Evolutionary conservation across 2,888 invertebrate species (phyloP).

Genomic region (Sympetrum striolatum): DNA sequence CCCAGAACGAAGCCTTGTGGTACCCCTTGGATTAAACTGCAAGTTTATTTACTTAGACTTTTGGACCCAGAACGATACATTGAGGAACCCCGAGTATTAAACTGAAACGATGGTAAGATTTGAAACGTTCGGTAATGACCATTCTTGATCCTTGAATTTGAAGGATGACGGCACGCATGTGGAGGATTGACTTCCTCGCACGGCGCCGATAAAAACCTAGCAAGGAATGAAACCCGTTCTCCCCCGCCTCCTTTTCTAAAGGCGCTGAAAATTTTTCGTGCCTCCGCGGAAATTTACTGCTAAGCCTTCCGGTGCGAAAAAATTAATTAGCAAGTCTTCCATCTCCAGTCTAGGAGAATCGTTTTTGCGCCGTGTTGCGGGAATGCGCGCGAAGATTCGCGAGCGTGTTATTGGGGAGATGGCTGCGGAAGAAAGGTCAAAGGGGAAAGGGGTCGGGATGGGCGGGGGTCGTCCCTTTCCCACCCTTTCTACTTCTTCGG

Average conservation of each 20-base stretch:
- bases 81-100: not conserved
- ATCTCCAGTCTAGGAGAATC: not conserved
- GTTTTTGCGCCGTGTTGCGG: not conserved
- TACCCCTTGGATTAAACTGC: not conserved
- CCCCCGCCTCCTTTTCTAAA: not conserved
- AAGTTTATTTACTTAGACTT: too few relatives aligned
- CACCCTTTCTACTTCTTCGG: not conserved
- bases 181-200: not conserved
- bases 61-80: not conserved
- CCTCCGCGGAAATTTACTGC: not conserved
- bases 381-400: not conserved
- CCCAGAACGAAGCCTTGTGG: not conserved
- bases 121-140: not conserved
- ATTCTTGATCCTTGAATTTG: conserved; percentile 1
- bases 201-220: not conserved
- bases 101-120: not conserved
- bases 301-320: conserved; percentile 5
- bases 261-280: not conserved
- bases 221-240: not conserved
- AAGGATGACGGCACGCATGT: not conserved
- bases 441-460: not conserved
- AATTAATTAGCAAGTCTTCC: conserved; percentile 5
- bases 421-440: not conserved
- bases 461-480: not conserved
- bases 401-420: not conserved